Evolutionary conservation across 2,797 vertebrate species (phyloP).

Genomic region (Petrocephalus schoutedeni): DNA sequence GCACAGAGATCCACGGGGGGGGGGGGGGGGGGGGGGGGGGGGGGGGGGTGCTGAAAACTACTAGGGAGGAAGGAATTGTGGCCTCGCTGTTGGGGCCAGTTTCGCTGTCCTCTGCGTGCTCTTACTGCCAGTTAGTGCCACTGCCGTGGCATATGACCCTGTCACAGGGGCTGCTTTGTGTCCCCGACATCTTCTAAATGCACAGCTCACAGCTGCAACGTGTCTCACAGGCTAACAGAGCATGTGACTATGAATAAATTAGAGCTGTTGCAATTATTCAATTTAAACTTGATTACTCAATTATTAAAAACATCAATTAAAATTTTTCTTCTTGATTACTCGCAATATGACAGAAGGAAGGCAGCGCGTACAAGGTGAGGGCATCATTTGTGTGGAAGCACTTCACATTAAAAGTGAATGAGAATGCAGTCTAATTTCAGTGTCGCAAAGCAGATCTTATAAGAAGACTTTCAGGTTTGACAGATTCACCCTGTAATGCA

Average conservation of each 20-base stretch:
- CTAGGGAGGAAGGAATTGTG: background rate
- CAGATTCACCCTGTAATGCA: too few relatives aligned
- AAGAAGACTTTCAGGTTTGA: too few relatives aligned
- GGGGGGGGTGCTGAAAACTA: background rate
- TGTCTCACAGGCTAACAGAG: background rate
- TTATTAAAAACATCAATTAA: too few relatives aligned
- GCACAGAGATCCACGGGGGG: background rate
- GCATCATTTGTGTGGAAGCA: too few relatives aligned
- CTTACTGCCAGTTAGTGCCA: background rate
- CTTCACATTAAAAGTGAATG: too few relatives aligned
- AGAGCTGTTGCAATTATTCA: too few relatives aligned
- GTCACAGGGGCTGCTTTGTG: background rate
- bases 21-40: background rate
- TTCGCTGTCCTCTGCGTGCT: background rate
- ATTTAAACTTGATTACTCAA: too few relatives aligned
- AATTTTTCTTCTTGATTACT: too few relatives aligned
- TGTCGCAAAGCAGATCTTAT: too few relatives aligned
- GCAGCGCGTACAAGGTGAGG: too few relatives aligned
- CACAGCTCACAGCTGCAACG: background rate
- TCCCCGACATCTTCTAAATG: background rate
- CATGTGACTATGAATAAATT: background rate
- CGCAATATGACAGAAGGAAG: too few relatives aligned
- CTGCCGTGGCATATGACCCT: background rate
- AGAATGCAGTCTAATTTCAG: too few relatives aligned
- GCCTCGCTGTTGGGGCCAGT: background rate